Evolutionary conservation across 2,113 vertebrate species (phyloP).

Genomic region (Lates calcarifer): DNA sequence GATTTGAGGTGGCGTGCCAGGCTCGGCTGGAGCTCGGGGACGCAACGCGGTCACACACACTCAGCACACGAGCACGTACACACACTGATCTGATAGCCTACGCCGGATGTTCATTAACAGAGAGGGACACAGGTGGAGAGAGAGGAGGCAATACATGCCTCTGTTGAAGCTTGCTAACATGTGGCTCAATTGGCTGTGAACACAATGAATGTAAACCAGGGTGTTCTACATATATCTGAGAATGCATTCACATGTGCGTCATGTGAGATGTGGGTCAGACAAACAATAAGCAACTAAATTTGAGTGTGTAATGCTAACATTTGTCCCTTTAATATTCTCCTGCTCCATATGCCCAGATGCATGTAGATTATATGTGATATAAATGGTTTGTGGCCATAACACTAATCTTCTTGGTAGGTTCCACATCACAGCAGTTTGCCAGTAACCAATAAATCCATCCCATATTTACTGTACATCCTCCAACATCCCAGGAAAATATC

Average conservation of each 20-base stretch:
- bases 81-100: slow-evolving; percentile 14
- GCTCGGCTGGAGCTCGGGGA: slow-evolving; percentile 47
- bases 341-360: slow-evolving; percentile 19
- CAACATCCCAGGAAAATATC: slow-evolving; percentile 24
- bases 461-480: slow-evolving; percentile 50
- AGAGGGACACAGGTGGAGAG: slow-evolving; percentile 31
- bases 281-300: neutral
- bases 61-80: slow-evolving; percentile 23
- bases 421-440: slow-evolving; percentile 37
- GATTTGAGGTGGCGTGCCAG: slow-evolving; percentile 63
- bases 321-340: neutral
- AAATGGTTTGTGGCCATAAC: slow-evolving; percentile 25
- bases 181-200: slow-evolving; percentile 4
- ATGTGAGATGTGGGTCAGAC: neutral
- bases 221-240: neutral
- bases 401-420: slow-evolving; percentile 60
- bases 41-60: slow-evolving; percentile 9
- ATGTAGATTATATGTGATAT: slow-evolving; percentile 58
- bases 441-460: slow-evolving; percentile 59
- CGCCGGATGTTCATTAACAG: slow-evolving; percentile 45
- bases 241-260: neutral
- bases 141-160: neutral
- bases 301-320: neutral
- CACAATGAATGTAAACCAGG: neutral
- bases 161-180: slow-evolving; percentile 14